Evolutionary conservation across 2,797 vertebrate genomes (phyloP).

Genomic region (Takifugu ocellatus): DNA sequence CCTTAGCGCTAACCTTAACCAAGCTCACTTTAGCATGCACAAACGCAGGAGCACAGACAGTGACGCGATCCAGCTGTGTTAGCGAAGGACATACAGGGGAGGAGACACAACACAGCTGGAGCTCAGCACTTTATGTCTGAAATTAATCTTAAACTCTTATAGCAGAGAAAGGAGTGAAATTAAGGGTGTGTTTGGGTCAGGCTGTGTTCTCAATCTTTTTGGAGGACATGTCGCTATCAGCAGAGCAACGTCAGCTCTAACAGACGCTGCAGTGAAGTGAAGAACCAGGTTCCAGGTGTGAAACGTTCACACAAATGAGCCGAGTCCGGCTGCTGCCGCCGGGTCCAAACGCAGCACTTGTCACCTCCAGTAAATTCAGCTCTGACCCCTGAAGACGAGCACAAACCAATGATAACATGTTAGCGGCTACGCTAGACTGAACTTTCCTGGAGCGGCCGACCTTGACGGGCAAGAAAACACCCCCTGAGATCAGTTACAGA

Average conservation of each 20-base stretch:
- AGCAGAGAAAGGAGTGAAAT: slow-evolving; percentile 6
- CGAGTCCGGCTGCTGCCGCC: too few species aligned
- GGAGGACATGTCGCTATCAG: too few species aligned
- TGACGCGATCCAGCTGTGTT: slow-evolving; percentile 60
- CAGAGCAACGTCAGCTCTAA: too few species aligned
- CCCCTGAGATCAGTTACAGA: slow-evolving; percentile 73
- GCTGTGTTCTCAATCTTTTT: slow-evolving; percentile 3
- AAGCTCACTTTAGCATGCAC: slow-evolving; percentile 6
- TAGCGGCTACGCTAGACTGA: slow-evolving; percentile 29
- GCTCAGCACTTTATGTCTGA: slow-evolving; percentile 12
- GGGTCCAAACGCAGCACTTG: not conserved
- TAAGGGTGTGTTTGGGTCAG: slow-evolving; percentile 1
- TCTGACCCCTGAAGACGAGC: not conserved
- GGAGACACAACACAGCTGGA: slow-evolving; percentile 62
- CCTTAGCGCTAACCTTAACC: too few species aligned
- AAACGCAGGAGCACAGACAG: slow-evolving; percentile 17
- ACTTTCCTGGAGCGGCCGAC: slow-evolving; percentile 50
- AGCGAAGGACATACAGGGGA: slow-evolving; percentile 51
- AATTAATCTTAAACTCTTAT: slow-evolving; percentile 21
- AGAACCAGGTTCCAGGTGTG: too few species aligned
- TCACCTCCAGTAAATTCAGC: not conserved
- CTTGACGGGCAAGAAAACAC: slow-evolving; percentile 70
- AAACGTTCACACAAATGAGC: too few species aligned
- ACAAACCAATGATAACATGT: slow-evolving; percentile 3
- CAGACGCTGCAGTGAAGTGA: too few species aligned